Conservation (phyloP, 2,888 invertebrate species). For the Eupithecia dodoneata region DNA sequence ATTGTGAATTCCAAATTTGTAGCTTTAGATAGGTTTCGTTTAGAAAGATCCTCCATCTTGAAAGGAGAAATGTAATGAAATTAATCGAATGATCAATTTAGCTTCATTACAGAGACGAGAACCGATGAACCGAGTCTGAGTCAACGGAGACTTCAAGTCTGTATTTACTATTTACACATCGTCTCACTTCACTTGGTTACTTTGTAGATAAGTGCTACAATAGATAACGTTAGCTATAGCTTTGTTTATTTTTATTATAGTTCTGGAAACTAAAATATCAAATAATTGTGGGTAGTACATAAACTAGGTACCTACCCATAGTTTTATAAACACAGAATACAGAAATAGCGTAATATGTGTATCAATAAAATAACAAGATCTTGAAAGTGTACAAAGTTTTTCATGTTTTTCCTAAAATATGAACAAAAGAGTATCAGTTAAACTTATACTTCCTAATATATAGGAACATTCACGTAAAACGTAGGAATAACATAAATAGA, state of each 20-base stretch:
- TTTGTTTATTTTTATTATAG: neutral
- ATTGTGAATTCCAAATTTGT: neutral
- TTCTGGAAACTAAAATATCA: neutral
- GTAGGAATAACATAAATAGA: neutral
- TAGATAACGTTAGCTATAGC: neutral
- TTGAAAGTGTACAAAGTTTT: neutral
- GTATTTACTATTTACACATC: slow-evolving; percentile 37
- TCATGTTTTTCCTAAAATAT: neutral
- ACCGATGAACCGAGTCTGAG: slow-evolving; percentile 25
- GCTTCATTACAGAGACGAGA: slow-evolving; percentile 30
- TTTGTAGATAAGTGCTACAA: neutral
- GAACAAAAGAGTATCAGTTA: neutral
- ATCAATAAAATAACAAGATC: neutral
- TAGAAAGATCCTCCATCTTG: neutral
- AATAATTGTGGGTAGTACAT: too few species aligned
- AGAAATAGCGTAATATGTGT: too few species aligned
- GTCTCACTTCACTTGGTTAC: slow-evolving; percentile 21
- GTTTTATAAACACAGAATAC: too few species aligned
- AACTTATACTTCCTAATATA: neutral
- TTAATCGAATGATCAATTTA: slow-evolving; percentile 52
- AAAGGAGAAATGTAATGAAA: slow-evolving; percentile 47
- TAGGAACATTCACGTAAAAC: neutral
- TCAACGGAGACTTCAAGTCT: slow-evolving; percentile 41
- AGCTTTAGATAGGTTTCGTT: neutral
- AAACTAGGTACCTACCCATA: too few species aligned